These are phyloP conservation scores for Drosophila pseudotalamancana DNA, from an alignment of 2,888 invertebrate genomes.

Conservation along the genomic window DNA sequence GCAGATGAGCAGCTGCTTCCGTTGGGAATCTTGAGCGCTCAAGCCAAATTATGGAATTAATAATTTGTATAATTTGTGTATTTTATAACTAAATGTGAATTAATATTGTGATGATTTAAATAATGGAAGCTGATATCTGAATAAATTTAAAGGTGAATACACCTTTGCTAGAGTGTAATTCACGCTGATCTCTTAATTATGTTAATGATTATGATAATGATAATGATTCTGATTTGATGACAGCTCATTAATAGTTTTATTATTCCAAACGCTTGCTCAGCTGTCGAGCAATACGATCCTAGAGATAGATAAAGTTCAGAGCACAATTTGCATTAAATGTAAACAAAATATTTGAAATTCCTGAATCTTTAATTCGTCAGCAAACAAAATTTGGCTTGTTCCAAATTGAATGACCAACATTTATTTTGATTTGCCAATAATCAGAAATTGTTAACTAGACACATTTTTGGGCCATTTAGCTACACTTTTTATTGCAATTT, in stretches of 20 bases:
- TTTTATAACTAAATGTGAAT: conserved; percentile 10
- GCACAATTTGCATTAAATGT: background rate
- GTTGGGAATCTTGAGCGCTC: conserved; percentile 5
- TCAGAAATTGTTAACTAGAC: background rate
- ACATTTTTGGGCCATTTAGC: background rate
- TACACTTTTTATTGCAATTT: conserved; percentile 9
- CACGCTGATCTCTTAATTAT: background rate
- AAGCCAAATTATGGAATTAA: background rate
- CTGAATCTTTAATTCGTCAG: no score
- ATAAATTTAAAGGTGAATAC: conserved; percentile 16
- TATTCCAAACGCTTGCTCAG: no score
- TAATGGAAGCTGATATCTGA: background rate
- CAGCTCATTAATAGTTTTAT: background rate
- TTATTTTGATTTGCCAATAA: no score
- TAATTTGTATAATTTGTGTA: conserved; percentile 24
- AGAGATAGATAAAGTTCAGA: background rate
- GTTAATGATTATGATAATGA: no score
- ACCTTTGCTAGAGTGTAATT: background rate
- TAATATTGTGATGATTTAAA: conserved; percentile 29
- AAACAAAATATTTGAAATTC: no score
- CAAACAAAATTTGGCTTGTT: no score
- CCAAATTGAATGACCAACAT: no score
- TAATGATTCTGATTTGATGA: no score
- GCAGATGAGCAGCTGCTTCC: conserved; percentile 24
- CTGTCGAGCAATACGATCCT: background rate